Evolutionary conservation across 2,797 vertebrate species (phyloP).

Genomic region (Erpetoichthys calabaricus): DNA sequence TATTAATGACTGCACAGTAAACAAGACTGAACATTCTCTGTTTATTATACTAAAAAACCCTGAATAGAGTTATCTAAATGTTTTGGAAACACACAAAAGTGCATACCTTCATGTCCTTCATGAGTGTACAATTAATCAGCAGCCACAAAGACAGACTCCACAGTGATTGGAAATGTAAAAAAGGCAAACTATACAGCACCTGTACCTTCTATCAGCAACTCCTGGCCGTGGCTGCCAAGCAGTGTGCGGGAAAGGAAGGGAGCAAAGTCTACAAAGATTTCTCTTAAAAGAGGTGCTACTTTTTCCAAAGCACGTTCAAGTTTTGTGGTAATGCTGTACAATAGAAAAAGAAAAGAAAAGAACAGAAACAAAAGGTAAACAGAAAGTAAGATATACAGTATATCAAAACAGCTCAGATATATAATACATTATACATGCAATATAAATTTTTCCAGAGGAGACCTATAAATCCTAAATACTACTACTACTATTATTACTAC

Average conservation of each 20-base stretch:
- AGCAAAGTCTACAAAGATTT: constrained; percentile 98
- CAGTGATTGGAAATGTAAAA: constrained; percentile 7
- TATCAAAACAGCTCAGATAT: too few species aligned
- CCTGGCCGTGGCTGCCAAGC: constrained; percentile 96
- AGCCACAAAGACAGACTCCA: constrained; percentile 10
- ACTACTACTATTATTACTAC: too few species aligned
- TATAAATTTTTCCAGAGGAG: too few species aligned
- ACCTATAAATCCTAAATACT: too few species aligned
- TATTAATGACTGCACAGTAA: too few species aligned
- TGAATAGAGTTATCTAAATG: too few species aligned
- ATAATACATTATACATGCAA: too few species aligned
- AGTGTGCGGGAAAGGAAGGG: constrained; percentile 91
- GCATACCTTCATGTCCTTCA: constrained; percentile 21
- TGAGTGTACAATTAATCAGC: constrained; percentile 15
- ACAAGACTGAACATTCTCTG: too few species aligned
- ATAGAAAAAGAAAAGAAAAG: too few species aligned
- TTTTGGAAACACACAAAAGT: neutral
- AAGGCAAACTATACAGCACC: constrained; percentile 15
- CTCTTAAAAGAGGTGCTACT: constrained; percentile 87
- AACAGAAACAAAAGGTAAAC: too few species aligned
- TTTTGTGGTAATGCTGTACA: constrained; percentile 87
- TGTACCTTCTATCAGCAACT: constrained; percentile 96
- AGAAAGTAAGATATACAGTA: too few species aligned
- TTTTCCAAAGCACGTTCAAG: constrained; percentile 96
- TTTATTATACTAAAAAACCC: too few species aligned